phyloP scores from a whole-genome alignment of 2,797 vertebrate species.

The Rhabdophis nuchalis region DNA sequence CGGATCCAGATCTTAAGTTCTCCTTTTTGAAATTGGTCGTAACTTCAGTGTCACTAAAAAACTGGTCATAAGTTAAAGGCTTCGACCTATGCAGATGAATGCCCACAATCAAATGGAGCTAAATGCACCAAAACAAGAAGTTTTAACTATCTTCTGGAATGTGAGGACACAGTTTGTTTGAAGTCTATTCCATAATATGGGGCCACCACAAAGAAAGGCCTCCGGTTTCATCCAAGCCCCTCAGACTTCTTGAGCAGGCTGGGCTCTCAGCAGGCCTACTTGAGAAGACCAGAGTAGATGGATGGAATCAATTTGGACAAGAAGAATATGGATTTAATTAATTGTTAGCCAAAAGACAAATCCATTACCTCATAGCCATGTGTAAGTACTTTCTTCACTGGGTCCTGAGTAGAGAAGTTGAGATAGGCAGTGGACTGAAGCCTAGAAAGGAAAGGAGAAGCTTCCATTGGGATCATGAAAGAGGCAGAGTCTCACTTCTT shows the following conservation, averaged over 20 bases:
- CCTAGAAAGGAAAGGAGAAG: neutral
- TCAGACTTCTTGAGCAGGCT: neutral
- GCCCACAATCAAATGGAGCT: neutral
- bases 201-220: neutral
- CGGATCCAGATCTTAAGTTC: neutral
- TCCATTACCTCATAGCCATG: conserved; percentile 9
- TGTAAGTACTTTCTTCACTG: neutral
- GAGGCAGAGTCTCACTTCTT: neutral
- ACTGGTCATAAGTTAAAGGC: neutral
- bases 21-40: accelerated
- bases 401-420: neutral
- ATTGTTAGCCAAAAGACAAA: neutral
- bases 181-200: neutral
- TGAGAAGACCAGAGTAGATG: neutral
- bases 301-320: neutral
- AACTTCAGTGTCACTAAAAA: neutral
- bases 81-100: neutral
- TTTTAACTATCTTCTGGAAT: neutral
- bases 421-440: neutral
- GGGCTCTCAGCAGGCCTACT: neutral
- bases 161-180: neutral
- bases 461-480: neutral
- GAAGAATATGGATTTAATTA: neutral
- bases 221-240: neutral
- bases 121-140: neutral